phyloP scores from a whole-genome alignment of 2,888 invertebrate species.

The Celastrina argiolus region DNA sequence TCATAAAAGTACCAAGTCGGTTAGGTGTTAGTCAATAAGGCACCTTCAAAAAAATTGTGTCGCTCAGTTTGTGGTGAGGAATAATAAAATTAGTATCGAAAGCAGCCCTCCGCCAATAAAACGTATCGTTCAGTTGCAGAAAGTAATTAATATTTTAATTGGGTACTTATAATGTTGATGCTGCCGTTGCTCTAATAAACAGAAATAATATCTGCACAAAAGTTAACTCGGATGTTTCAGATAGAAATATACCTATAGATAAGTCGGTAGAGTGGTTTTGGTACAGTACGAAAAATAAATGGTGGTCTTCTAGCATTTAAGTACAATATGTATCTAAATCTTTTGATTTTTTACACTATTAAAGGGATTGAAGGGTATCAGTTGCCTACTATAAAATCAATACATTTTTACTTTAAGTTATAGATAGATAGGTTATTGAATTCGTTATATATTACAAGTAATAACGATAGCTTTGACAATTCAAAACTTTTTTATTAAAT shows the following conservation, averaged over 20 bases:
- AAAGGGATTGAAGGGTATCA: no score
- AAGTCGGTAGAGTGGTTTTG: background rate
- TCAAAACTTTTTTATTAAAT: background rate
- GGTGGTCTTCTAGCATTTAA: no score
- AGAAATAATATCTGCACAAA: slow-evolving; percentile 61
- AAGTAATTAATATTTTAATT: slow-evolving; percentile 78
- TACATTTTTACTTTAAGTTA: no score
- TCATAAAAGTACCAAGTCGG: no score
- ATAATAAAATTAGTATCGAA: slow-evolving; percentile 13
- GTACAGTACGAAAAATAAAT: background rate
- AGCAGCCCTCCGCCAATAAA: slow-evolving; percentile 12
- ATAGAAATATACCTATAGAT: background rate
- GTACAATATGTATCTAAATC: no score
- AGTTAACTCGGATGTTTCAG: background rate
- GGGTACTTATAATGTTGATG: slow-evolving; percentile 73
- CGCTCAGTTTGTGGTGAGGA: background rate
- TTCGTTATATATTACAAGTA: background rate
- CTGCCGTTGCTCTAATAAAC: slow-evolving; percentile 34
- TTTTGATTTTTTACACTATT: no score
- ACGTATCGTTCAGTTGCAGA: slow-evolving; percentile 45
- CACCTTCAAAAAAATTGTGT: background rate
- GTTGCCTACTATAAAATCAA: no score
- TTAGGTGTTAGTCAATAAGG: background rate
- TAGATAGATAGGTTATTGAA: background rate
- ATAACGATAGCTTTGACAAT: background rate